Evolutionary conservation across 2,888 invertebrate genomes (phyloP).

Genomic region (Tenthredo mesomela): DNA sequence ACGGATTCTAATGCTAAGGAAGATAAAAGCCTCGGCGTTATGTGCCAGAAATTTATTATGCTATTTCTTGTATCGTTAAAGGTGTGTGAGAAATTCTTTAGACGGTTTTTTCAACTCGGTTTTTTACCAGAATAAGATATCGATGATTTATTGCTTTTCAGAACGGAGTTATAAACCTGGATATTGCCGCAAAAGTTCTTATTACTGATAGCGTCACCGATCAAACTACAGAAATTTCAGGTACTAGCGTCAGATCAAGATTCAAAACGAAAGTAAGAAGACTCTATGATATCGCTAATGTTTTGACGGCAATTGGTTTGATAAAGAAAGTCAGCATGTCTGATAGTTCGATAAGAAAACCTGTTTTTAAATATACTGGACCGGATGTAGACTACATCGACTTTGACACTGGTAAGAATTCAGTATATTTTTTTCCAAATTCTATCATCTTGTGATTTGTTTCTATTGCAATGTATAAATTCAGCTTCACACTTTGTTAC

Average conservation of each 20-base stretch:
- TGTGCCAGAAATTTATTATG: conserved; percentile 87
- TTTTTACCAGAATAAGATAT: conserved; percentile 8
- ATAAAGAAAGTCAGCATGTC: conserved; percentile 85
- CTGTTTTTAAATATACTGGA: conserved; percentile 85
- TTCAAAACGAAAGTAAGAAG: conserved; percentile 86
- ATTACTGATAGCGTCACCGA: conserved; percentile 81
- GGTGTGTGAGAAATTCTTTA: conserved; percentile 77
- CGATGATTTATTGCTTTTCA: conserved; percentile 70
- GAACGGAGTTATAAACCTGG: conserved; percentile 84
- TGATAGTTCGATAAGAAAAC: conserved; percentile 82
- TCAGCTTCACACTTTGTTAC: conserved; percentile 9
- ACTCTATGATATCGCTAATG: conserved; percentile 89
- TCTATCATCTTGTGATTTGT: not conserved
- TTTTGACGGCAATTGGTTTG: conserved; percentile 86
- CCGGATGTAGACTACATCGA: conserved; percentile 71
- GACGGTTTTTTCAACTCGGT: conserved; percentile 48
- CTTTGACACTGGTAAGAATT: conserved; percentile 61
- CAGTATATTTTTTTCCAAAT: not conserved
- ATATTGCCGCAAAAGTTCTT: conserved; percentile 84
- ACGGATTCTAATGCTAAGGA: conserved; percentile 80
- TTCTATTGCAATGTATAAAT: not conserved
- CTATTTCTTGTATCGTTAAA: conserved; percentile 84
- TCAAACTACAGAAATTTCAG: conserved; percentile 76
- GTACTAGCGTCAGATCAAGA: conserved; percentile 73
- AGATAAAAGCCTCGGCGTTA: conserved; percentile 84